Conservation (phyloP, 2,888 invertebrate genomes). For the Tetranychus truncatus region DNA sequence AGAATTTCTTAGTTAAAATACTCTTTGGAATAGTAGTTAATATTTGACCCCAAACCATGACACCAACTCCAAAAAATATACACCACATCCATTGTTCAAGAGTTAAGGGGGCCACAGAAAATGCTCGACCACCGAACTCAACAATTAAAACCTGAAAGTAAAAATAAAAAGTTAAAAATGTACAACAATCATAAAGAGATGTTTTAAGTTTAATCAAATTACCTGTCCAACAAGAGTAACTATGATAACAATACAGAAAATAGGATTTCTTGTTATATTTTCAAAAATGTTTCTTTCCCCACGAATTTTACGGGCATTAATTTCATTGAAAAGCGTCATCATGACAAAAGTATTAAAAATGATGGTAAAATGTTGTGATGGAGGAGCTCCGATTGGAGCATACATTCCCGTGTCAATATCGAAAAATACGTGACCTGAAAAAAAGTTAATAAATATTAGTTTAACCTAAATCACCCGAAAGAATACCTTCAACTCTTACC, state of each 20-base stretch:
- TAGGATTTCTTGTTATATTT: constrained; percentile 89
- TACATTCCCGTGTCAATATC: constrained; percentile 80
- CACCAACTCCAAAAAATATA: constrained; percentile 86
- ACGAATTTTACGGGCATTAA: constrained; percentile 98
- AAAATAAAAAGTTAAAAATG: background rate
- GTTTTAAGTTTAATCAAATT: constrained; percentile 34
- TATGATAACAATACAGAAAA: constrained; percentile 95
- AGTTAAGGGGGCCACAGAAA: constrained; percentile 75
- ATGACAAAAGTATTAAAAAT: constrained; percentile 99
- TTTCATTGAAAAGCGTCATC: constrained; percentile 99
- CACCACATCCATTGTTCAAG: constrained; percentile 98
- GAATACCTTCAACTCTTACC: constrained; percentile 41
- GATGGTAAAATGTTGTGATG: constrained; percentile 93
- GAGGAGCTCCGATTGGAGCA: constrained; percentile 53
- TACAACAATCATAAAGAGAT: background rate
- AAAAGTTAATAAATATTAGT: background rate
- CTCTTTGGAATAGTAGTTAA: constrained; percentile 89
- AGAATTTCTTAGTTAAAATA: constrained; percentile 64
- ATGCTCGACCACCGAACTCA: constrained; percentile 90
- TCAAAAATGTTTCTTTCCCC: constrained; percentile 95
- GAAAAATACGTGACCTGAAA: constrained; percentile 59
- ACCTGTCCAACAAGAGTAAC: constrained; percentile 86
- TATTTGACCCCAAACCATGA: constrained; percentile 90
- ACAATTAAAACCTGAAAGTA: constrained; percentile 66
- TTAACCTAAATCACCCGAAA: background rate